These are phyloP conservation scores for Drosophila lini DNA, from an alignment of 1,140 invertebrate species.

Conservation along the genomic window DNA sequence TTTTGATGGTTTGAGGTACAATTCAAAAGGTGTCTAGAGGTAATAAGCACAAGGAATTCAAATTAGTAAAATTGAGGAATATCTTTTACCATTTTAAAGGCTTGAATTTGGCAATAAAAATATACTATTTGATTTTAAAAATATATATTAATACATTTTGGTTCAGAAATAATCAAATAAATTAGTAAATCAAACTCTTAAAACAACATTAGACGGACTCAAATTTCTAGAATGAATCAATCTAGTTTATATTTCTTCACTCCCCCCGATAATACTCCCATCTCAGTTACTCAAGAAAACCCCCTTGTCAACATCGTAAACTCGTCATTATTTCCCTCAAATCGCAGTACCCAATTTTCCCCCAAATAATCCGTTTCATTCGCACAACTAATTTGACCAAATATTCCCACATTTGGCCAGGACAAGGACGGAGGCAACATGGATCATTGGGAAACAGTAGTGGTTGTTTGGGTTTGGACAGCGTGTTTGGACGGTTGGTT, in stretches of 20 bases:
- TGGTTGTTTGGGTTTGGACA: conserved; percentile 25
- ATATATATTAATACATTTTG: neutral
- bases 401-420: conserved; percentile 30
- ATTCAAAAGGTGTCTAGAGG: neutral
- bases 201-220: too few species aligned
- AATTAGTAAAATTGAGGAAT: too few species aligned
- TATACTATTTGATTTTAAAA: too few species aligned
- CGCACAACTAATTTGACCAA: conserved; percentile 26
- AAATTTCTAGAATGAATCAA: neutral
- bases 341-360: neutral
- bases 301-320: neutral
- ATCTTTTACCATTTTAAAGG: too few species aligned
- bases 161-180: neutral
- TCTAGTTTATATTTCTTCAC: neutral
- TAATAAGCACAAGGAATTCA: too few species aligned
- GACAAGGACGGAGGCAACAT: neutral
- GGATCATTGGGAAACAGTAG: conserved; percentile 18
- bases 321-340: neutral
- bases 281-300: neutral
- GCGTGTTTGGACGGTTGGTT: conserved; percentile 9
- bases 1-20: neutral
- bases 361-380: conserved; percentile 19
- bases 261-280: neutral
- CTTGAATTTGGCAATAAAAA: too few species aligned
- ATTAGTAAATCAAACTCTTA: neutral